phyloP scores from a whole-genome alignment of 2,797 vertebrate species.

The Telmatherina bonti region DNA sequence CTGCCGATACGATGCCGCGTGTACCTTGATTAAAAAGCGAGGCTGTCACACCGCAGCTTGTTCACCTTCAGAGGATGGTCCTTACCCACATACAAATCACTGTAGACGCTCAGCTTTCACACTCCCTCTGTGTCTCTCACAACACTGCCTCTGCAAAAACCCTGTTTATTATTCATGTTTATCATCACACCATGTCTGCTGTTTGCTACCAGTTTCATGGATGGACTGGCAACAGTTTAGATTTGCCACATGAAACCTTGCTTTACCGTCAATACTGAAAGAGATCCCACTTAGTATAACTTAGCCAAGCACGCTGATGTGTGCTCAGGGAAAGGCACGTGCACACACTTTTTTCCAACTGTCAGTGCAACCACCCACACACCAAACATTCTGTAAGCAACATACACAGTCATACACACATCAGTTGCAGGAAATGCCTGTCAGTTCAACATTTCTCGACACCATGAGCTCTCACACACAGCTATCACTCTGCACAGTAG shows the following conservation, averaged over 20 bases:
- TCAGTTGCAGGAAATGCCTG: slow-evolving; percentile 62
- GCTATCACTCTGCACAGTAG: slow-evolving; percentile 43
- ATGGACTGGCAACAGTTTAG: slow-evolving; percentile 74
- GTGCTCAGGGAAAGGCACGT: slow-evolving; percentile 42
- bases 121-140: slow-evolving; percentile 27
- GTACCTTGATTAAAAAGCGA: slow-evolving; percentile 62
- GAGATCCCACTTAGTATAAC: slow-evolving; percentile 74
- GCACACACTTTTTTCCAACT: slow-evolving; percentile 28
- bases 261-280: slow-evolving; percentile 74
- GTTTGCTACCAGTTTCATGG: slow-evolving; percentile 77
- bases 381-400: slow-evolving; percentile 40
- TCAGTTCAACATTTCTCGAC: slow-evolving; percentile 57
- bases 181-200: slow-evolving; percentile 74
- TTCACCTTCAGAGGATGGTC: slow-evolving; percentile 57
- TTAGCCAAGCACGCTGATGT: slow-evolving; percentile 56
- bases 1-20: slow-evolving; percentile 22
- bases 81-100: slow-evolving; percentile 54
- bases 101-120: slow-evolving; percentile 23
- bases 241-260: slow-evolving; percentile 67
- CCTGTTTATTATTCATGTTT: slow-evolving; percentile 78
- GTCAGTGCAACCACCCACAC: slow-evolving; percentile 63
- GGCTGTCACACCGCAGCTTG: slow-evolving; percentile 21
- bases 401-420: slow-evolving; percentile 32
- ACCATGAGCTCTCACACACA: slow-evolving; percentile 42
- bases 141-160: slow-evolving; percentile 54